Evolutionary conservation across 2,797 vertebrate species (phyloP).

Genomic region (Salarias fasciatus): DNA sequence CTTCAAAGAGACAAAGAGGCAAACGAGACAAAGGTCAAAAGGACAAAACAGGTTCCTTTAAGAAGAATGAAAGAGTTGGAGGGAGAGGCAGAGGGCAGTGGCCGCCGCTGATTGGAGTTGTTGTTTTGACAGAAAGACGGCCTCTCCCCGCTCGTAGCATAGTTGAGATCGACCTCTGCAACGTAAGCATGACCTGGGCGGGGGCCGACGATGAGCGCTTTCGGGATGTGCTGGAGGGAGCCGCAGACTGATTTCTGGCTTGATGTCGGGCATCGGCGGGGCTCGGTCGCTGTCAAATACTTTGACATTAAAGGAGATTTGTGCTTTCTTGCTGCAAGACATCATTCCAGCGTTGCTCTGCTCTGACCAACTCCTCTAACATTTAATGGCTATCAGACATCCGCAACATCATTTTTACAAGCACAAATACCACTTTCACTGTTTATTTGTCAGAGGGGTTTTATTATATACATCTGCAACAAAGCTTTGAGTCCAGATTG

Average conservation of each 20-base stretch:
- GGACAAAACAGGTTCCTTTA: slow-evolving; percentile 23
- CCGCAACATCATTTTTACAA: no score
- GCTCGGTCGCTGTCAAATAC: neutral
- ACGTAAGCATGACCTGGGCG: slow-evolving; percentile 37
- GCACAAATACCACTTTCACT: no score
- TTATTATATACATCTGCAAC: no score
- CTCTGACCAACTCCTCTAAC: no score
- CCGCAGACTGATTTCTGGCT: slow-evolving; percentile 25
- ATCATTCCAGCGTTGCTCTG: neutral
- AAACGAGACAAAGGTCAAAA: slow-evolving; percentile 23
- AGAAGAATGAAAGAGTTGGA: slow-evolving; percentile 36
- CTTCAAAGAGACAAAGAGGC: no score
- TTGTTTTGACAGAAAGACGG: slow-evolving; percentile 64
- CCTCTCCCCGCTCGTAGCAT: slow-evolving; percentile 51
- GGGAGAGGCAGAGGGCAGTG: slow-evolving; percentile 42
- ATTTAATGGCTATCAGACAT: no score
- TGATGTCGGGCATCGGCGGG: neutral
- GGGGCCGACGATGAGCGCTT: slow-evolving; percentile 13
- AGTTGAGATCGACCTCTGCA: slow-evolving; percentile 39
- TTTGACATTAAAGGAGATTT: neutral
- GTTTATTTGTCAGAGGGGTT: no score
- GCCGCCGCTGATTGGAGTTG: slow-evolving; percentile 43
- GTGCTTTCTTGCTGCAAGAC: neutral
- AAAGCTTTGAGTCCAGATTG: no score
- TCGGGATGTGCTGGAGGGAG: slow-evolving; percentile 18